Evolutionary conservation across 1,140 invertebrate genomes (phyloP).

Genomic region (Lepeophtheirus salmonis): DNA sequence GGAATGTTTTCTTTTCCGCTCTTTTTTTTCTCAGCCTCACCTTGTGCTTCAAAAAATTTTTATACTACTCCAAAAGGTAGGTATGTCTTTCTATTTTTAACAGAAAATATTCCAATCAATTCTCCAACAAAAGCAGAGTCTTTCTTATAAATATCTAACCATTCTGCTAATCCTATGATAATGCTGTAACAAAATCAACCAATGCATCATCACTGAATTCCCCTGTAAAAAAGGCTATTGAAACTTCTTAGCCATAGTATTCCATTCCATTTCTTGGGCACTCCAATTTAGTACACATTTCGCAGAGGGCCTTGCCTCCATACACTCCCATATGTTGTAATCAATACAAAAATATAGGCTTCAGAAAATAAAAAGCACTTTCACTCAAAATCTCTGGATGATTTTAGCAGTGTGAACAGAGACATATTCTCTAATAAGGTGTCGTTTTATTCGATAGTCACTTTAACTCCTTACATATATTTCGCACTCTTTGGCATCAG

Average conservation of each 20-base stretch:
- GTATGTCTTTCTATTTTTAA: conserved; percentile 42
- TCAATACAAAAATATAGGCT: no score
- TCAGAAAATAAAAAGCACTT: no score
- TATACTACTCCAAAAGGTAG: conserved; percentile 37
- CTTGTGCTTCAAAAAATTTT: conserved; percentile 24
- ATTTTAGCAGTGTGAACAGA: no score
- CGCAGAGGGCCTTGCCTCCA: no score
- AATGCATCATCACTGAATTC: conserved; percentile 54
- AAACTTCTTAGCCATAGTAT: conserved; percentile 62
- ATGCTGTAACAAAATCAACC: conserved; percentile 52
- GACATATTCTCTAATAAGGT: no score
- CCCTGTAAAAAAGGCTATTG: conserved; percentile 72
- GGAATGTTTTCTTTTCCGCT: conserved; percentile 46
- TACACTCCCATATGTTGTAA: no score
- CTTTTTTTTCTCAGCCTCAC: conserved; percentile 40
- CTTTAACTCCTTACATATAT: no score
- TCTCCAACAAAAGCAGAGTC: conserved; percentile 44
- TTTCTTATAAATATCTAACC: conserved; percentile 63
- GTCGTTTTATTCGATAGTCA: no score
- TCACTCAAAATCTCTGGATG: no score
- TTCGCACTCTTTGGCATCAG: no score
- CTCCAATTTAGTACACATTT: no score
- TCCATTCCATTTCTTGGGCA: no score
- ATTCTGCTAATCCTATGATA: conserved; percentile 49
- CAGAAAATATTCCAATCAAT: conserved; percentile 61